These are phyloP conservation scores for Busseola fusca DNA, from an alignment of 2,888 invertebrate species.

Conservation along the genomic window DNA sequence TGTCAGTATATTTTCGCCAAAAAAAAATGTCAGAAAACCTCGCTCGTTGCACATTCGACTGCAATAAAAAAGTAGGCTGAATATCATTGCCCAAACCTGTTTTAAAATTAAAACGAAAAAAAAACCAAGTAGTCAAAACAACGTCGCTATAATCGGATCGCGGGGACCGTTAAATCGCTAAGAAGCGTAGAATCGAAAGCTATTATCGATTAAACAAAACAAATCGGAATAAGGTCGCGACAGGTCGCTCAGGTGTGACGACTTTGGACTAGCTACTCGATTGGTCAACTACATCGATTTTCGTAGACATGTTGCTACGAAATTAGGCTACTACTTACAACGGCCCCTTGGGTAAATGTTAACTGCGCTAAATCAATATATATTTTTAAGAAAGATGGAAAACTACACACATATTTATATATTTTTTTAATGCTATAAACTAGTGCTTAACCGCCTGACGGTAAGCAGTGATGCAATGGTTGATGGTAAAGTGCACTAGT, in stretches of 20 bases:
- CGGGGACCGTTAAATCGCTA: conserved; percentile 48
- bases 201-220: conserved; percentile 61
- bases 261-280: conserved; percentile 15
- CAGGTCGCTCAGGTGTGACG: conserved; percentile 53
- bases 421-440: no score
- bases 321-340: background rate
- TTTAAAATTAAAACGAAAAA: conserved; percentile 9
- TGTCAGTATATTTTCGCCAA: conserved; percentile 3
- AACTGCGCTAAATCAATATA: background rate
- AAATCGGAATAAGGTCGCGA: conserved; percentile 60
- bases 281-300: conserved; percentile 46
- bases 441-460: no score
- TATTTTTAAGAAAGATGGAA: background rate
- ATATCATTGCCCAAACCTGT: conserved; percentile 22
- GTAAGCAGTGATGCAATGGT: no score
- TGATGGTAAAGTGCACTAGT: no score
- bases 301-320: background rate
- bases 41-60: conserved; percentile 5
- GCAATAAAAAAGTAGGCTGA: conserved; percentile 30
- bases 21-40: background rate
- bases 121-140: conserved; percentile 20
- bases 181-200: conserved; percentile 60
- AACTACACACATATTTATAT: no score
- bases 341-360: background rate
- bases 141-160: conserved; percentile 32